These are phyloP conservation scores for Microtus richardsoni DNA, from an alignment of 2,113 vertebrate genomes.

Conservation along the genomic window DNA sequence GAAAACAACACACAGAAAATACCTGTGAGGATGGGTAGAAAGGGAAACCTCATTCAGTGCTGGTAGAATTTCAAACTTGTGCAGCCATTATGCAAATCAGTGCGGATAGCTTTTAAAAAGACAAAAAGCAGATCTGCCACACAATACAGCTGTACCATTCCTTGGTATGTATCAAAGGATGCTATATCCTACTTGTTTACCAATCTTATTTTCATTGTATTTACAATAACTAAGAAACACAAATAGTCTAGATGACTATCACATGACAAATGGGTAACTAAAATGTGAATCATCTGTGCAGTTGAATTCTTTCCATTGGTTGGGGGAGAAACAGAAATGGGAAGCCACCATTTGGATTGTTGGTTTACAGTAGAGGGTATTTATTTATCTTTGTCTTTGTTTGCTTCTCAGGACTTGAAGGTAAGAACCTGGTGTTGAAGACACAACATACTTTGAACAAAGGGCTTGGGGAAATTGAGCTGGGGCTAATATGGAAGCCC, in stretches of 20 bases:
- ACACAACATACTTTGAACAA: not conserved
- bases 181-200: not conserved
- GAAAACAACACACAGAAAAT: not conserved
- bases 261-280: not conserved
- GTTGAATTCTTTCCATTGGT: not conserved
- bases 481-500: not conserved
- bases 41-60: not conserved
- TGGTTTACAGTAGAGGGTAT: not conserved
- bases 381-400: not conserved
- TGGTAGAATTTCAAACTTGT: not conserved
- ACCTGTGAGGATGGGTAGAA: not conserved
- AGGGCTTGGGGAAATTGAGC: not conserved
- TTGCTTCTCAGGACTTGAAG: not conserved
- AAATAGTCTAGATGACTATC: not conserved
- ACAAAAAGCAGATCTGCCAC: not conserved
- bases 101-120: not conserved
- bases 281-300: not conserved
- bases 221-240: not conserved
- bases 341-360: not conserved
- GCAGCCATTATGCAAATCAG: not conserved
- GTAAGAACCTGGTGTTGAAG: not conserved
- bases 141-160: not conserved
- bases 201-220: not conserved
- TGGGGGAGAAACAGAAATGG: not conserved
- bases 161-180: not conserved